Evolutionary conservation across 1,140 invertebrate species (phyloP).

Genomic region (Delia radicum): DNA sequence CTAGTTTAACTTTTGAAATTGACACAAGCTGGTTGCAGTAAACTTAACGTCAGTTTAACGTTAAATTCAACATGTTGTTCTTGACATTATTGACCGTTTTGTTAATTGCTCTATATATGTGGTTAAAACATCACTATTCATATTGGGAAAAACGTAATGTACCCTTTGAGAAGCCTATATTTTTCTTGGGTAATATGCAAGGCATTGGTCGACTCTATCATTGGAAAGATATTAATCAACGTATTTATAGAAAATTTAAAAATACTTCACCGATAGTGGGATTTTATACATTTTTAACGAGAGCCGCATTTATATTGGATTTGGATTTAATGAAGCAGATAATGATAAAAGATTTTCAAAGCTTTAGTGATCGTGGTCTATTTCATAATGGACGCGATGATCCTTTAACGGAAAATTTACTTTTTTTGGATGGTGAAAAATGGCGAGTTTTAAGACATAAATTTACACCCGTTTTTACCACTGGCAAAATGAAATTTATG

Average conservation of each 20-base stretch:
- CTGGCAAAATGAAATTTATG: slow-evolving; percentile 64
- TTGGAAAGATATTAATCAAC: slow-evolving; percentile 41
- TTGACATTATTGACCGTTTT: background rate
- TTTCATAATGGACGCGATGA: slow-evolving; percentile 57
- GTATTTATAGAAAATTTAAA: slow-evolving; percentile 37
- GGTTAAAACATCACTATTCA: slow-evolving; percentile 33
- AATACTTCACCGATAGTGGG: slow-evolving; percentile 33
- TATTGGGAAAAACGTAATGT: slow-evolving; percentile 59
- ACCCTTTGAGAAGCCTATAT: slow-evolving; percentile 32
- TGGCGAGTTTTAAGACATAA: slow-evolving; percentile 65
- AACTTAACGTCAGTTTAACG: too few relatives aligned
- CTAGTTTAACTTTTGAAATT: too few relatives aligned
- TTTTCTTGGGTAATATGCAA: slow-evolving; percentile 39
- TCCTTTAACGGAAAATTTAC: slow-evolving; percentile 58
- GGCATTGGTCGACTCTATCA: slow-evolving; percentile 36
- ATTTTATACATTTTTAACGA: slow-evolving; percentile 39
- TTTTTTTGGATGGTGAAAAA: slow-evolving; percentile 58
- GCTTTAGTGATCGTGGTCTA: slow-evolving; percentile 59
- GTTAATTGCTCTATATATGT: slow-evolving; percentile 25
- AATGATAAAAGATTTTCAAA: slow-evolving; percentile 61
- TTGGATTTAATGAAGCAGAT: slow-evolving; percentile 58
- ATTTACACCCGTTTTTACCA: slow-evolving; percentile 66
- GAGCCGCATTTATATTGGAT: slow-evolving; percentile 42
- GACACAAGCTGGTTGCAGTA: too few relatives aligned
- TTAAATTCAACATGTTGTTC: background rate